phyloP scores from a whole-genome alignment of 2,888 invertebrate genomes.

The Rhopalosiphum nymphaeae region DNA sequence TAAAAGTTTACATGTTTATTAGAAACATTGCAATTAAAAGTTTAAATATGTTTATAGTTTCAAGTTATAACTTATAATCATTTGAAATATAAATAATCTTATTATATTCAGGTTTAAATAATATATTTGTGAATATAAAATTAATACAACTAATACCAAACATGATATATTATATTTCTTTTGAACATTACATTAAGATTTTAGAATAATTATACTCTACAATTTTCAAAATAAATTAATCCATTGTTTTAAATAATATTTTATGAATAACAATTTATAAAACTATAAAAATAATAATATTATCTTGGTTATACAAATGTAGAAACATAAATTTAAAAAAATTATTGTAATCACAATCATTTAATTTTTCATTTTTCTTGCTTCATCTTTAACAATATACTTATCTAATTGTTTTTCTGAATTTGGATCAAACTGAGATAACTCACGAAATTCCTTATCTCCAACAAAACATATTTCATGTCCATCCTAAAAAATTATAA shows the following conservation, averaged over 20 bases:
- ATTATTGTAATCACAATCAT: background rate
- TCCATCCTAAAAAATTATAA: conserved; percentile 77
- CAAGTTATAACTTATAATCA: background rate
- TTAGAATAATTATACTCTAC: background rate
- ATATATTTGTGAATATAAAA: background rate
- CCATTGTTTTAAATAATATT: background rate
- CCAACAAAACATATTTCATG: conserved; percentile 99
- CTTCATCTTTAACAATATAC: conserved; percentile 73
- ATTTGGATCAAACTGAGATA: conserved; percentile 88
- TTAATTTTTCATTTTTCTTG: conserved; percentile 64
- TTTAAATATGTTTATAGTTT: background rate
- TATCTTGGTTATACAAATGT: background rate
- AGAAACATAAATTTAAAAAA: background rate
- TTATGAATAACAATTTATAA: conserved; percentile 17
- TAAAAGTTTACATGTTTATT: background rate
- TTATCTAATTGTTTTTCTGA: conserved; percentile 84
- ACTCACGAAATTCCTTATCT: conserved; percentile 90
- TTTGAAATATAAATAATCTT: background rate
- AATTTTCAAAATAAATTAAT: background rate
- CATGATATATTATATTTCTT: background rate
- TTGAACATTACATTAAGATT: background rate
- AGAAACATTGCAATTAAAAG: background rate
- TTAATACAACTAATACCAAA: background rate
- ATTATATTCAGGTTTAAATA: background rate
- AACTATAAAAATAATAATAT: conserved; percentile 19